Evolutionary conservation across 1,140 invertebrate genomes (phyloP), one percentile per base, ranked within the genome.

Genomic region (Papilio machaon): DNA sequence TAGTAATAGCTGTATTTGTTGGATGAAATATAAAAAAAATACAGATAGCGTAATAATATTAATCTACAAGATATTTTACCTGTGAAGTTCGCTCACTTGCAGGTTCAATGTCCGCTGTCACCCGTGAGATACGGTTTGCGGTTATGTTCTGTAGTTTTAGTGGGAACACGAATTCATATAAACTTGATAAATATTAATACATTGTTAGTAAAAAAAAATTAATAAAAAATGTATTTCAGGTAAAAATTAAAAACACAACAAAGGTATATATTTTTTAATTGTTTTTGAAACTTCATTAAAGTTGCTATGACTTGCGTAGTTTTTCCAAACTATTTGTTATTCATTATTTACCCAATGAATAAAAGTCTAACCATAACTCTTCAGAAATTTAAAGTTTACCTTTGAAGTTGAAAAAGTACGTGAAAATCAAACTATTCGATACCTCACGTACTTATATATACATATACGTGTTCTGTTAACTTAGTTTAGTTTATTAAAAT

Each of bases 121-220:
- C 74, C 74, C 19, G 46, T 47, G 11, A 47, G 47, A 76, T 76
- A 76, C 74, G 74, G 74, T 52, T 76, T 30, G 74, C 23, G 74
- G 74, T 75, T 75, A 75, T 47, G 35, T n/a, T 73, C 35, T 49
- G 73, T 43, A 47, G 15, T 76, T 52, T 76, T 54, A 46, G 10
- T 19, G 74, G 19, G 19, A 76, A 76, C 74, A 74, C n/a, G 73
- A 74, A 74, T 46, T 17, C 9, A 19, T 75, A 75, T 35, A 75
- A 30, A 54, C 3, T 19, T 58, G 17, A 58, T 15, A 52, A 15
- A 17, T 52, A 6, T 52, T 17, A 52, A 52, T 3, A 52, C 8
- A 52, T 30, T 30, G 23, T 30, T 30, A 30, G 23, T 30, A 2
- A 30, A 1, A 30, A 30, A 52, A 43, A 43, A 0, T 6, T 8